Evolutionary conservation across 2,888 invertebrate species (phyloP), one percentile per base, ranked within the genome.

Genomic region (Scaeva pyrastri): DNA sequence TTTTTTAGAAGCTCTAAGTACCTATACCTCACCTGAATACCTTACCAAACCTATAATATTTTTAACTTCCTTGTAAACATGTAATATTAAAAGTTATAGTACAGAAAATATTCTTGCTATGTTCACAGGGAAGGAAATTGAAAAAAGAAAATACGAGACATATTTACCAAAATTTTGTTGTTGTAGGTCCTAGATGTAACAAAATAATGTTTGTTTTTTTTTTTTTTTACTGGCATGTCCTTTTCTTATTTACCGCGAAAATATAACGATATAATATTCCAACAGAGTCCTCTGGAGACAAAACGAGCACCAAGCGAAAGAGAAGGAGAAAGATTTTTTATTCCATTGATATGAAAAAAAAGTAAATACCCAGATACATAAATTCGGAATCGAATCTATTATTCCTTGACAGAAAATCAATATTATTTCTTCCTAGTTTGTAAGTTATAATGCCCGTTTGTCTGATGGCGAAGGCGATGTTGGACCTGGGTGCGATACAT

Each of bases 321-420:
- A 64, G 21, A 60, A 62, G 12, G 26, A 31, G 31, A 31, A 31
- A 31, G 31, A 31, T 31, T 31, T 31, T 31, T 43, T 55, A 50
- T 60, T 76, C 60, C 36, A 78, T 71, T 56, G 62, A 78, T 64
- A 70, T 19, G 6, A 23, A 52, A 31, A 50, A 39, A 21, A 16
- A 12, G 1, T 8, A 64, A 31, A 66, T 6, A 66, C 1, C 48
- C 10, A 68, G 14, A 39, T 68, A 68, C 50, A 68, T 58, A 79
- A 56, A 79, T 73, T 79, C 12, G 21, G 56, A 79, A 66, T 79
- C 12, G 31, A 50, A 73, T 79, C 73, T 73, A 50, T 73, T 66
- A 79, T 66, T 50, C 39, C 58, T 73, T 79, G 73, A 79, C 60
- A 79, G 41, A 73, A 73, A 73, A 79, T 79, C 79, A 52, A 79